Evolutionary conservation across 2,888 invertebrate genomes (phyloP), one percentile per base, ranked within the genome.

Genomic region (Athripsodes cinereus): DNA sequence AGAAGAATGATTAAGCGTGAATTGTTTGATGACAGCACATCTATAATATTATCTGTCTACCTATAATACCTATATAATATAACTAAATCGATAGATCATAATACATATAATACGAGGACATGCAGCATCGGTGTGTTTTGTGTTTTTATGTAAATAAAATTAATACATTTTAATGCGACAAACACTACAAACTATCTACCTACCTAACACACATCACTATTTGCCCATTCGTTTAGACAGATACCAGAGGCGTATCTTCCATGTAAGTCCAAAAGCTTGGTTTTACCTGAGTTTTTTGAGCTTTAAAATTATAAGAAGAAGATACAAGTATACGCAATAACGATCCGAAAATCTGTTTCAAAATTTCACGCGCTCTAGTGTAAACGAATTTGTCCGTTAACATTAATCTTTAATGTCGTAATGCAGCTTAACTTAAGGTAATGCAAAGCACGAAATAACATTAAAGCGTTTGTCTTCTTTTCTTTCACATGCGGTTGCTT

Each of bases 1-100:
- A 57, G 54, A 57, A 57, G 56, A 60, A 57, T 60, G 60, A 60
- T 60, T 54, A 60, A 57, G 40, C 52, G 40, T 34, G 40, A 47
- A 60, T 54, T 57, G 60, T 52, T 57, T 57, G 57, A 52, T 21
- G 52, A 22, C 26, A 26, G 26, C 26, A 26, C 26, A 26, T 10
- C 26, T 26, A 26, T 26, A 26, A n/a, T n/a, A n/a, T n/a, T n/a
- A n/a, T n/a, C n/a, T n/a, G n/a, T n/a, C n/a, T n/a, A n/a, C n/a
- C n/a, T n/a, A n/a, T n/a, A n/a, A n/a, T n/a, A n/a, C n/a, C n/a
- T n/a, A n/a, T n/a, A n/a, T n/a, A n/a, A n/a, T n/a, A n/a, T n/a
- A n/a, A n/a, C n/a, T n/a, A n/a, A 26, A 26, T 26, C 26, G 26
- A 26, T 26, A 26, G 26, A 26, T 26, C 26, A 26, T 26, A 26